Conservation (phyloP, 2,888 invertebrate genomes). For the Sericinus montela region DNA sequence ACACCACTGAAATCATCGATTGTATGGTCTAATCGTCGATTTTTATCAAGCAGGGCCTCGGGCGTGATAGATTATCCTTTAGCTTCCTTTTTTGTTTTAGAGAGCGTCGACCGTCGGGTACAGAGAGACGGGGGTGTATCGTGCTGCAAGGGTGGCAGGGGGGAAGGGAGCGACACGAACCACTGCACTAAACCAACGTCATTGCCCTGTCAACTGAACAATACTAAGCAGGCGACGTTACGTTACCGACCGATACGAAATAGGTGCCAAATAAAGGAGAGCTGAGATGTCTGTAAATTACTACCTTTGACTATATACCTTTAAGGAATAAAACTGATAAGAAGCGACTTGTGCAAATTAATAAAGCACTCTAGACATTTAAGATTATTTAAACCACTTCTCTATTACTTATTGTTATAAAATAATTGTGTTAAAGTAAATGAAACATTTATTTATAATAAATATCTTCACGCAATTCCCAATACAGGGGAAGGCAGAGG, state of each 20-base stretch:
- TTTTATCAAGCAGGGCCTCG: constrained; percentile 74
- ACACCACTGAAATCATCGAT: constrained; percentile 58
- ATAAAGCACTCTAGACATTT: too few species aligned
- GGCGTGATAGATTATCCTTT: constrained; percentile 78
- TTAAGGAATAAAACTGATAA: too few species aligned
- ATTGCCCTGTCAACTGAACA: constrained; percentile 78
- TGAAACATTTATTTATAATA: too few species aligned
- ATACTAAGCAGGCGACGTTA: constrained; percentile 74
- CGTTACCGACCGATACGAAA: constrained; percentile 55
- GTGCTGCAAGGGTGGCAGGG: constrained; percentile 21
- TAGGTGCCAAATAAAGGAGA: constrained; percentile 52
- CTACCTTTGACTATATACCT: constrained; percentile 25
- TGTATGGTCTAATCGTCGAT: constrained; percentile 71
- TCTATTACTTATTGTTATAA: too few species aligned
- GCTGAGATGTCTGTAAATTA: constrained; percentile 47
- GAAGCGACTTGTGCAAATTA: too few species aligned
- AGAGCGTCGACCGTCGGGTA: constrained; percentile 74
- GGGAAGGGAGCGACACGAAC: constrained; percentile 40
- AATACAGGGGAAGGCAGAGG: too few species aligned
- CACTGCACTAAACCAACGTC: constrained; percentile 65
- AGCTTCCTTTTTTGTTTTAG: constrained; percentile 75
- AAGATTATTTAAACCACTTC: too few species aligned
- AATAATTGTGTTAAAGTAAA: too few species aligned
- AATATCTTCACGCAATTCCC: too few species aligned
- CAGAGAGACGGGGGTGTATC: constrained; percentile 42